Conservation (phyloP, 1,140 invertebrate species). For the Temnothorax curvispinosus region DNA sequence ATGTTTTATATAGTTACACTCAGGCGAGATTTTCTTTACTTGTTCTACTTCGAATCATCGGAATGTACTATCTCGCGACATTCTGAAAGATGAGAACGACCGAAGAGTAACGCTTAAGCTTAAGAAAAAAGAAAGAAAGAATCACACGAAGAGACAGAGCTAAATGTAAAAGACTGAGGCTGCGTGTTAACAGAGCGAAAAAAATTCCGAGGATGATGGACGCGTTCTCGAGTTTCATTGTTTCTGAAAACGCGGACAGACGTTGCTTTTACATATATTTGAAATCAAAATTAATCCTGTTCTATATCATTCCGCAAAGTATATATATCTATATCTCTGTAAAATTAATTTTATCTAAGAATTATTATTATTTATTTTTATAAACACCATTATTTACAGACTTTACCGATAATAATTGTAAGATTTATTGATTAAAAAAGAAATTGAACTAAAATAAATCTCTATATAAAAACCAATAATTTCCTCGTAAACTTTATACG, state of each 20-base stretch:
- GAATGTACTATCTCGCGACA: neutral
- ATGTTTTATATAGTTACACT: neutral
- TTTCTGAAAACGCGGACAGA: constrained; percentile 7
- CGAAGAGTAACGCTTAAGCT: neutral
- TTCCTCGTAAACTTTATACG: neutral
- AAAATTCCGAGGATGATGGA: neutral
- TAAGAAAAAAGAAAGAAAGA: neutral
- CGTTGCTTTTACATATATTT: constrained; percentile 6
- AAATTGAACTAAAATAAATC: neutral
- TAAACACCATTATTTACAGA: neutral
- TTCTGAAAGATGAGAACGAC: neutral
- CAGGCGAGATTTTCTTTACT: neutral
- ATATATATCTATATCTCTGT: neutral
- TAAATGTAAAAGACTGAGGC: constrained; percentile 23
- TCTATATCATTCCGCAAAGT: neutral
- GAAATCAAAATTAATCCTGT: constrained; percentile 1
- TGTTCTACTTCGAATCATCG: neutral
- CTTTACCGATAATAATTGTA: too few relatives aligned
- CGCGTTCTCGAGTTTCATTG: neutral
- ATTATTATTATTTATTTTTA: neutral
- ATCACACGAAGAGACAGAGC: neutral
- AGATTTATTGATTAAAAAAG: neutral
- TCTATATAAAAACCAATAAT: neutral
- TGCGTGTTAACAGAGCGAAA: constrained; percentile 38
- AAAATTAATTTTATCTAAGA: neutral